Percentiles rank a stretch among this genome's conserved stretches.
Evolutionary conservation across 2,888 invertebrate species (phyloP).

Genomic region (Sarcophaga variegata): DNA sequence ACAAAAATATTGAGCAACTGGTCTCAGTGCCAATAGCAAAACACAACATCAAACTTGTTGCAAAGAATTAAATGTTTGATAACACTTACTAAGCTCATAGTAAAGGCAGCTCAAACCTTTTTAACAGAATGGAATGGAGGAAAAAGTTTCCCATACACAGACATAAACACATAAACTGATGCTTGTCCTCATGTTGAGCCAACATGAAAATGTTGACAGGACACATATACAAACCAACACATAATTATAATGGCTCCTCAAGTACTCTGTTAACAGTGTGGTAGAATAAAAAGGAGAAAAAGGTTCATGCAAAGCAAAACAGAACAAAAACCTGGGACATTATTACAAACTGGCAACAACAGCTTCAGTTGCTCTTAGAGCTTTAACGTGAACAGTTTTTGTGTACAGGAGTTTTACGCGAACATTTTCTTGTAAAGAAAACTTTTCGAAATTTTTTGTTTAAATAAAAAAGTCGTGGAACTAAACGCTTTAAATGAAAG

Average conservation of each 20-base stretch:
- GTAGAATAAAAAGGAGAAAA: neutral
- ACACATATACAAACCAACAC: neutral
- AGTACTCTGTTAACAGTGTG: constrained; percentile 1
- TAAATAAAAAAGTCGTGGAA: constrained; percentile 23
- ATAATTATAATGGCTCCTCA: neutral
- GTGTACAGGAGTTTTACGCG: constrained; percentile 58
- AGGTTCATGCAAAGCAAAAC: constrained; percentile 21
- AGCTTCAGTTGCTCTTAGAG: constrained; percentile 80
- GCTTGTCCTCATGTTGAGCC: neutral
- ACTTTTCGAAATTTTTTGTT: constrained; percentile 53
- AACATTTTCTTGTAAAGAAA: constrained; percentile 26
- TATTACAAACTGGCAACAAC: constrained; percentile 52
- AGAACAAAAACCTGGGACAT: constrained; percentile 11
- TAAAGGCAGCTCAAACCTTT: constrained; percentile 27
- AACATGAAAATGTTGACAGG: constrained; percentile 27
- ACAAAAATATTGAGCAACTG: constrained; percentile 40
- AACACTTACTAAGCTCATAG: neutral
- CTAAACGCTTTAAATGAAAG: constrained; percentile 39
- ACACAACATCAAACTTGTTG: constrained; percentile 55
- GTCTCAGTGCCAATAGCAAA: neutral
- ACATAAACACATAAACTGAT: neutral
- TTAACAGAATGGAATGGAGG: neutral
- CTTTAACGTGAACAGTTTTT: constrained; percentile 79
- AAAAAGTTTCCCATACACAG: neutral
- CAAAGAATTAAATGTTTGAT: neutral